A percentile compares a stretch with the other conserved stretches of the same genome.
phyloP scores from a whole-genome alignment of 1,140 invertebrate genomes.

The Harlomillsia oculata region DNA sequence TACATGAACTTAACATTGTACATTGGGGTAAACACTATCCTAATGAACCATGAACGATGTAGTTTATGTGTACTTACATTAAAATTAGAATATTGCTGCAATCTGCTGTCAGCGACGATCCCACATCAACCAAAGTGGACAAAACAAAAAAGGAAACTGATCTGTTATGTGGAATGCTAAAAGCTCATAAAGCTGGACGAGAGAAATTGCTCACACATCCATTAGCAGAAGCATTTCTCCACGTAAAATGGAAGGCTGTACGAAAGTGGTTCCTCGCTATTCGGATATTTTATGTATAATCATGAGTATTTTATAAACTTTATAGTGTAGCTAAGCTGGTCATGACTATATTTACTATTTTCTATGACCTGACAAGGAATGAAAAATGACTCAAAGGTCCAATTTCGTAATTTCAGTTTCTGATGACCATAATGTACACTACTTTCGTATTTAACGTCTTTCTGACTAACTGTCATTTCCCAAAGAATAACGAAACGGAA shows the following conservation, averaged over 20 bases:
- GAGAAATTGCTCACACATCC: constrained; percentile 26
- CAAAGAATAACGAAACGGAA: not conserved
- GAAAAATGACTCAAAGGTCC: no score
- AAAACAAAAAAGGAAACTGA: constrained; percentile 13
- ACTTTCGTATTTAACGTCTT: constrained; percentile 20
- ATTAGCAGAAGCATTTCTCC: constrained; percentile 19
- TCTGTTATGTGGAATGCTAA: constrained; percentile 5
- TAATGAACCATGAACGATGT: no score
- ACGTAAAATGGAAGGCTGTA: constrained; percentile 20
- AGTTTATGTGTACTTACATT: no score
- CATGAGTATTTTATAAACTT: not conserved
- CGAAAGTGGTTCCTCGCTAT: constrained; percentile 14
- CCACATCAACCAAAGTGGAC: no score
- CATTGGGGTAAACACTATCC: not conserved
- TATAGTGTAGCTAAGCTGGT: no score
- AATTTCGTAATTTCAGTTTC: constrained; percentile 4
- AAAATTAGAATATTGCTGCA: no score
- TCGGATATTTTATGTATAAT: constrained; percentile 8
- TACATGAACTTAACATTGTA: not conserved
- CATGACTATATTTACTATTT: no score
- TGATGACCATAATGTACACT: constrained; percentile 13
- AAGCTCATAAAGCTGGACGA: constrained; percentile 8
- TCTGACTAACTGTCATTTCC: constrained; percentile 3
- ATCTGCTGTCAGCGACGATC: no score
- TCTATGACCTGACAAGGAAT: no score